Evolutionary conservation across 2,113 vertebrate species (phyloP).

Genomic region (Kryptolebias marmoratus): DNA sequence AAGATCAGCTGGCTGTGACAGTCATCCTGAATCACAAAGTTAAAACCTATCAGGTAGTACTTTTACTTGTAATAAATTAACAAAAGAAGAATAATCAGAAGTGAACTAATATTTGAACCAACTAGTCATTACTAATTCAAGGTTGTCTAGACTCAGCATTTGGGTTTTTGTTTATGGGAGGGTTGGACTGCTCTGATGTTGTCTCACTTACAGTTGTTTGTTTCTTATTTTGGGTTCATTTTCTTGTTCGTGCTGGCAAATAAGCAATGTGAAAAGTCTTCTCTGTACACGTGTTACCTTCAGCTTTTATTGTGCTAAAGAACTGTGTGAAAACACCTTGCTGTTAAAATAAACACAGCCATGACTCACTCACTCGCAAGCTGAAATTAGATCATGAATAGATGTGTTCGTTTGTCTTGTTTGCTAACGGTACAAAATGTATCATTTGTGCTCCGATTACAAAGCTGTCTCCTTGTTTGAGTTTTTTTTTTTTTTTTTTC

Average conservation of each 20-base stretch:
- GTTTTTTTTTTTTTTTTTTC: constrained; percentile 8
- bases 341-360: constrained; percentile 34
- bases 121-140: constrained; percentile 50
- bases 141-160: constrained; percentile 68
- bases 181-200: not conserved
- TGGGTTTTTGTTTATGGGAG: not conserved
- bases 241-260: constrained; percentile 18
- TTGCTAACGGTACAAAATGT: constrained; percentile 11
- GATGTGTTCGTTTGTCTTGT: constrained; percentile 4
- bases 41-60: not conserved
- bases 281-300: constrained; percentile 17
- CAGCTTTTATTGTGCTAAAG: constrained; percentile 46
- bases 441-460: not conserved
- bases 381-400: constrained; percentile 42
- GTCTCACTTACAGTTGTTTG: not conserved
- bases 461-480: not conserved
- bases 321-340: constrained; percentile 52
- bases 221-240: not conserved
- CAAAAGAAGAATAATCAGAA: not conserved
- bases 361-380: constrained; percentile 32
- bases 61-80: not conserved
- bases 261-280: constrained; percentile 3
- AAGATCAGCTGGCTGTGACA: too few species aligned
- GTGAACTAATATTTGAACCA: constrained; percentile 1
- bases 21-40: too few species aligned